Conservation (phyloP, 2,797 vertebrate species). For the Pteropus rufus region DNA sequence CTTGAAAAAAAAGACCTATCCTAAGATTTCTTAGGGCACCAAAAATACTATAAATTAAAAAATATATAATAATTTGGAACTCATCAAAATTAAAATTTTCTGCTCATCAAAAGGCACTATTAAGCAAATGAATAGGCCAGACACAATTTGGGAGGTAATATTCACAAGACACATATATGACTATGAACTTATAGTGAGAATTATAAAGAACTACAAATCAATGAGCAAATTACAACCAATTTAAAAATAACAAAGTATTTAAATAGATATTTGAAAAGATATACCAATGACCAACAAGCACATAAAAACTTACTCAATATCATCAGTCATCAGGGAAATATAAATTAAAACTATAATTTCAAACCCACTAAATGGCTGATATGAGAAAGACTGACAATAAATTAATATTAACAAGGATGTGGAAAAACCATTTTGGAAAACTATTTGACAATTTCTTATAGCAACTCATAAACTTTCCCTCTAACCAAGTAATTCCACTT, state of each 20-base stretch:
- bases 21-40: neutral
- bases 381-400: neutral
- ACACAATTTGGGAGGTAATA: neutral
- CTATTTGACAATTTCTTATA: neutral
- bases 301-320: neutral
- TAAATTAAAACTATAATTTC: neutral
- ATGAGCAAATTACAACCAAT: neutral
- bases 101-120: neutral
- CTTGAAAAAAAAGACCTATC: neutral
- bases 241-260: neutral
- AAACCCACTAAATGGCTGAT: neutral
- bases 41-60: neutral
- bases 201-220: neutral
- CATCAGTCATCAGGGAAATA: neutral
- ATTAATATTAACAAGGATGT: neutral
- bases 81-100: neutral
- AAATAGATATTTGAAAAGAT: neutral
- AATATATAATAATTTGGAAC: neutral
- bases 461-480: neutral
- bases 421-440: neutral
- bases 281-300: neutral
- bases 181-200: neutral
- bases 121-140: neutral
- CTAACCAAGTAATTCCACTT: neutral
- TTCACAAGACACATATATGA: neutral